phyloP scores from a whole-genome alignment of 2,888 invertebrate species.

The Papilio protenor region DNA sequence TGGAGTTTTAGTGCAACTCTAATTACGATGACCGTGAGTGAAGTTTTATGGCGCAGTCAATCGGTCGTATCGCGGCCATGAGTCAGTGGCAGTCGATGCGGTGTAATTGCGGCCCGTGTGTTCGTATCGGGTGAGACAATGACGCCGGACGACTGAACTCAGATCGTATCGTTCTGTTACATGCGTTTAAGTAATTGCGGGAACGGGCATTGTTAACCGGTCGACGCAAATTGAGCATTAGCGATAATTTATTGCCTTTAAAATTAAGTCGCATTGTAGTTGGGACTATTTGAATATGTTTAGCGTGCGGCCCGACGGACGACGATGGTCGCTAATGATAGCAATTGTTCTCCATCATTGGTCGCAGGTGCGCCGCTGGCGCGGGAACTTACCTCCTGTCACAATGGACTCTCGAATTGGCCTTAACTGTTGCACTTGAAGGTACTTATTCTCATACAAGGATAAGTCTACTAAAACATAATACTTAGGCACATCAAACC shows the following conservation, averaged over 20 bases:
- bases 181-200: slow-evolving; percentile 84
- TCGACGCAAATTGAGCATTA: slow-evolving; percentile 84
- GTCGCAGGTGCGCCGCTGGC: slow-evolving; percentile 71
- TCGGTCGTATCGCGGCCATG: slow-evolving; percentile 72
- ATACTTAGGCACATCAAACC: neutral
- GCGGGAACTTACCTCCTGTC: slow-evolving; percentile 45
- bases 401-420: slow-evolving; percentile 46
- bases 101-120: slow-evolving; percentile 78
- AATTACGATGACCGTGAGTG: slow-evolving; percentile 76
- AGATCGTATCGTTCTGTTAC: slow-evolving; percentile 82
- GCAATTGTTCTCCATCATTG: slow-evolving; percentile 82
- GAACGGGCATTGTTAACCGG: slow-evolving; percentile 82
- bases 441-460: neutral
- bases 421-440: slow-evolving; percentile 5
- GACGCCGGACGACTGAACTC: slow-evolving; percentile 66
- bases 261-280: slow-evolving; percentile 80
- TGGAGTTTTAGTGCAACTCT: slow-evolving; percentile 68
- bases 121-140: slow-evolving; percentile 75
- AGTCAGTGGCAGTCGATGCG: slow-evolving; percentile 80
- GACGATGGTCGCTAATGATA: slow-evolving; percentile 77
- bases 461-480: neutral
- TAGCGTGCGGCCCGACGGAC: slow-evolving; percentile 72
- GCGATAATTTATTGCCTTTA: slow-evolving; percentile 82
- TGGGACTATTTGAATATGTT: slow-evolving; percentile 77
- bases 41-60: slow-evolving; percentile 77